These are phyloP conservation scores for Eupristina koningsbergeri DNA, from an alignment of 1,140 invertebrate genomes.

Conservation along the genomic window DNA sequence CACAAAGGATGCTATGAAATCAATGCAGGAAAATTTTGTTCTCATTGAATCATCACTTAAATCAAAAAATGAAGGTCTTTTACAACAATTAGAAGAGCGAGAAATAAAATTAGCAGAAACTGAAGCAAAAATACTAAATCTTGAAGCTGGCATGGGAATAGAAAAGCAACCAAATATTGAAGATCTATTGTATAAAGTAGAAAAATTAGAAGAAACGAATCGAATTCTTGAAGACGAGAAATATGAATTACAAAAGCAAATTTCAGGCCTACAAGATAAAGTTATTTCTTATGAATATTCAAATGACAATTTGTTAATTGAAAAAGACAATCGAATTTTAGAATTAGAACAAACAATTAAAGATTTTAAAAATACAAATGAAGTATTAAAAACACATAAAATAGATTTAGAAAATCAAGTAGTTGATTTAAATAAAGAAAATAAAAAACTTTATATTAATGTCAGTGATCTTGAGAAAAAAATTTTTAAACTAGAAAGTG, in stretches of 20 bases:
- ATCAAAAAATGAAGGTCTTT: slow-evolving; percentile 66
- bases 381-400: slow-evolving; percentile 4
- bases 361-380: slow-evolving; percentile 63
- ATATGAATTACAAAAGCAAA: slow-evolving; percentile 64
- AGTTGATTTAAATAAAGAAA: slow-evolving; percentile 57
- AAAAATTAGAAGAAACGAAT: slow-evolving; percentile 62
- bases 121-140: slow-evolving; percentile 61
- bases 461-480: slow-evolving; percentile 60
- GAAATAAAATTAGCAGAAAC: slow-evolving; percentile 65
- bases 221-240: slow-evolving; percentile 65
- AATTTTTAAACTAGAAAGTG: slow-evolving; percentile 61
- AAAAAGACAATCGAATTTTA: slow-evolving; percentile 67
- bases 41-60: slow-evolving; percentile 72
- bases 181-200: slow-evolving; percentile 61
- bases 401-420: slow-evolving; percentile 57
- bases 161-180: slow-evolving; percentile 55
- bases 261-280: slow-evolving; percentile 65
- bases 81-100: slow-evolving; percentile 66
- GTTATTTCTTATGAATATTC: slow-evolving; percentile 53
- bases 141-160: slow-evolving; percentile 63
- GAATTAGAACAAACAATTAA: slow-evolving; percentile 68
- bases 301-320: slow-evolving; percentile 56
- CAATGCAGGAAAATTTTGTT: slow-evolving; percentile 77
- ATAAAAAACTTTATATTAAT: slow-evolving; percentile 63
- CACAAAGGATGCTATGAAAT: slow-evolving; percentile 76